Base-by-base conservation (phyloP, 2,888 invertebrate genomes). In the Philonicus albiceps region DNA sequence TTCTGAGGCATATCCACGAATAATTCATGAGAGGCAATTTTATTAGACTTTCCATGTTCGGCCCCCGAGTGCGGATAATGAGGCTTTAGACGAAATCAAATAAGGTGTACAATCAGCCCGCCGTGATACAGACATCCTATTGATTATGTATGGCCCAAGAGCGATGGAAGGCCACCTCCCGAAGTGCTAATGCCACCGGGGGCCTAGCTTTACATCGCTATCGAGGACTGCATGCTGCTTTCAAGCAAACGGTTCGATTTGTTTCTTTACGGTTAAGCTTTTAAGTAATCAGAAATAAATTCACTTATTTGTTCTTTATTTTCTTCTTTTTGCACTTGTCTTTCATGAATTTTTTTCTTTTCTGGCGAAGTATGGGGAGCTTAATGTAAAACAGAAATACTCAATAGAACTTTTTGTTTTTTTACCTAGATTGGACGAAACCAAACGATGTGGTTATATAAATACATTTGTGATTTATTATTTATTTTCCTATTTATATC, bases 121-220 rank as follows among this genome's bases (percentile, higher is more conserved):
- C 34, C 76, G 34, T 76, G 40, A 76, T 76, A 40, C 16, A 76
- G 76, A 76, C 37, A 76, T 76, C 8, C 37, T 76, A 76, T 76
- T 40, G 76, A 76, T 76, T 76, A 40, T 76, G 22, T 19, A 76
- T 40, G 76, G 40, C 7, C 13, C 13, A 13, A 40, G 37, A 40
- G 22, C 22, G 22, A 43, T 27, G 64, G 27, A 22, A 16, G 40
- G 6, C 22, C n/a, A 22, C 6, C 5, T 16, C 55, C 19, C n/a
- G 19, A 55, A 55, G 6, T 22, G 55, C n/a, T 55, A 19, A 22
- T 55, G 19, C 27, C 11, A 27, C 8, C 6, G 19, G 27, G 3
- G 2, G 11, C 11, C 53, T 22, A 22, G 64, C 64, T 49, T 16
- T 49, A 5, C 22, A 22, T 7, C 55, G 22, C 16, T n/a, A 22